Conservation (phyloP, 2,797 vertebrate species). For the Xiphophorus birchmanni region DNA sequence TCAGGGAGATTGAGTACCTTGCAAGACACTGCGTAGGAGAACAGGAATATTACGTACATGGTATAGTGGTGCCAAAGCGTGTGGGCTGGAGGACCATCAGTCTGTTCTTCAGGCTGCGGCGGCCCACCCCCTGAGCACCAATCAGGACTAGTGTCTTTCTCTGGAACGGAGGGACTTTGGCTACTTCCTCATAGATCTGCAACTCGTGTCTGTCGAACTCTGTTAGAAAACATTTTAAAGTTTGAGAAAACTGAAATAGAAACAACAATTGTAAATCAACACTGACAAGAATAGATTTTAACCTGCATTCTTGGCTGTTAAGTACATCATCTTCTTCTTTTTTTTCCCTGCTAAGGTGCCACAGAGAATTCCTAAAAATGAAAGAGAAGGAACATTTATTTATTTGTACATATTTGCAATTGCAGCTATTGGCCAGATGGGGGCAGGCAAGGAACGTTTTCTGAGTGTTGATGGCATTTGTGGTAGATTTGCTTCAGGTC, state of each 20-base stretch:
- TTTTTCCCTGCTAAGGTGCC: slow-evolving; percentile 94
- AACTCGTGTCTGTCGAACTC: slow-evolving; percentile 99
- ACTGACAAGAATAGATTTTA: slow-evolving; percentile 2
- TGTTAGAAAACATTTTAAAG: slow-evolving; percentile 54
- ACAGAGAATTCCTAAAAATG: slow-evolving; percentile 89
- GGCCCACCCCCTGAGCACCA: slow-evolving; percentile 96
- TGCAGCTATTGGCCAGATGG: slow-evolving; percentile 52
- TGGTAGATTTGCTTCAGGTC: background rate
- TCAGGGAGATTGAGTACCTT: background rate
- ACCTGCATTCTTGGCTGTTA: slow-evolving; percentile 98
- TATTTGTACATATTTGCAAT: slow-evolving; percentile 6
- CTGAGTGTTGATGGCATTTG: background rate
- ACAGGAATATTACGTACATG: slow-evolving; percentile 77
- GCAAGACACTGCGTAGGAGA: background rate
- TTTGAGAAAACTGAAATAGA: background rate
- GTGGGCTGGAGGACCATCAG: slow-evolving; percentile 92
- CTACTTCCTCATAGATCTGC: slow-evolving; percentile 98
- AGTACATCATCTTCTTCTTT: slow-evolving; percentile 99
- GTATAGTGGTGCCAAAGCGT: slow-evolving; percentile 93
- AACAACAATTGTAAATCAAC: background rate
- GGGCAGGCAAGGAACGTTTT: slow-evolving; percentile 39
- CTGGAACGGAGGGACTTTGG: slow-evolving; percentile 96
- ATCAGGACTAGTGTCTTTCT: slow-evolving; percentile 96
- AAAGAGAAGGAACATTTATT: slow-evolving; percentile 11
- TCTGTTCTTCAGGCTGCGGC: slow-evolving; percentile 96